These are phyloP conservation scores for Gymnopithys bicolor DNA, from an alignment of 2,797 vertebrate species.

Conservation along the genomic window DNA sequence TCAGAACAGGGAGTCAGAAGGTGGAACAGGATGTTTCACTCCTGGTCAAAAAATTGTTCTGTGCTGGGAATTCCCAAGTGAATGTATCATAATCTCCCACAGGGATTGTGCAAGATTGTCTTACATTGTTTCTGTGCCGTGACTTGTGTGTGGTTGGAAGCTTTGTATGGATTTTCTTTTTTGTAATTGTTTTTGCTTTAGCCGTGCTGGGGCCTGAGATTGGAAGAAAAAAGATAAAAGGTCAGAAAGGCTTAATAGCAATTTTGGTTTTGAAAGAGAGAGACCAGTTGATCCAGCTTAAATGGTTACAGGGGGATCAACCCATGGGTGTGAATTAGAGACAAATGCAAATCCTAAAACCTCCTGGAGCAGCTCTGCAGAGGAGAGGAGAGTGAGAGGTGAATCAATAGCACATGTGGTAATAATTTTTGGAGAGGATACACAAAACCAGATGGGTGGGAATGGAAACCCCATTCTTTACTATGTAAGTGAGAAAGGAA, in stretches of 20 bases:
- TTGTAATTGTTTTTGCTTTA: slow-evolving; percentile 3
- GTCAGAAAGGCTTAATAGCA: background rate
- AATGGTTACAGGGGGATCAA: background rate
- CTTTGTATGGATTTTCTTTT: background rate
- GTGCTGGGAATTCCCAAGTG: background rate
- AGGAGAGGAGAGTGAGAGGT: background rate
- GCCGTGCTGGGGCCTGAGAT: background rate
- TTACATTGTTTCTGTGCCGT: background rate
- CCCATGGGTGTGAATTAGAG: background rate
- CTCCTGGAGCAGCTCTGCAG: background rate
- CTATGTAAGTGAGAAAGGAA: background rate
- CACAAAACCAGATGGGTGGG: background rate
- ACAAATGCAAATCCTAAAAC: background rate
- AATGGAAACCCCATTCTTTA: background rate
- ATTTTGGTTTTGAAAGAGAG: slow-evolving; percentile 19
- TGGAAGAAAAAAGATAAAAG: background rate
- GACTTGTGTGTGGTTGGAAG: background rate
- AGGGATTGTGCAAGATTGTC: background rate
- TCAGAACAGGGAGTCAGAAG: background rate
- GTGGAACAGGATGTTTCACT: background rate
- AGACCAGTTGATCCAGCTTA: background rate
- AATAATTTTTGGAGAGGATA: background rate
- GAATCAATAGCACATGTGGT: accelerated
- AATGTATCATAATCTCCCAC: background rate
- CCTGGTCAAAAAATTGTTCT: background rate